Base-by-base conservation (phyloP, 2,888 invertebrate species). In the Mythimna ferrago region DNA sequence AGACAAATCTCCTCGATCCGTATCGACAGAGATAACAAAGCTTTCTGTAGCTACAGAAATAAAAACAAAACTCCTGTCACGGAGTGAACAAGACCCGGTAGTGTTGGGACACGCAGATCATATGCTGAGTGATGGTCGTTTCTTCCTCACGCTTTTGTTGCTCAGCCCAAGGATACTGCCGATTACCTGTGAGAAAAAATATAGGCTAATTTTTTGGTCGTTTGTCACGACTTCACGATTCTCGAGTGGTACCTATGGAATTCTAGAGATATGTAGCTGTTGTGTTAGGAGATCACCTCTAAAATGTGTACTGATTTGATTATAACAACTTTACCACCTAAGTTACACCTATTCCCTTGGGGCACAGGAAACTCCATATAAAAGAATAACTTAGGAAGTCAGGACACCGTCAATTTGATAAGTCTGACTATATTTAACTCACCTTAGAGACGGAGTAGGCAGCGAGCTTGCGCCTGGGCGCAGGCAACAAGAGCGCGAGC, bases 371-470 rank as follows among this genome's bases (percentile, higher is more conserved):
- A 48, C 6, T 48, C 6, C 6, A 16, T 48, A 19, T 14, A 19
- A 6, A 48, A 48, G 16, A 48, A 19, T 48, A 44, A 14, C 9
- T n/a, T 32, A 32, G 32, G 32, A 32, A 32, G 32, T 32, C 4
- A 26, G 14, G 14, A 19, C 9, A 32, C 21, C 0, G 10, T 6
- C n/a, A 68, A 26, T 32, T 9, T n/a, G 6, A 64, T 26, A 65
- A 38, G 14, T 26, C 16, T 48, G 7, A 44, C 10, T n/a, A 1
- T 5, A 32, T 41, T 41, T 11, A 71, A 67, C 77, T 67, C 88
- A 98, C 98, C 94, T 98, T 98, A 67, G 98, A 98, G 26, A 98
- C 98, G 84, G 98, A 98, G 92, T 98, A 98, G 7, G 98, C 98
- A 38, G 98, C 98, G 38, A 98, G 95, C 88, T 98, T 98, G 84